Evolutionary conservation across 30 jellyfish, hydroid and myxozoan genomes (phyloP), one percentile per base, ranked within the genome.

Genomic region (Calvadosia cruxmelitensis): DNA sequence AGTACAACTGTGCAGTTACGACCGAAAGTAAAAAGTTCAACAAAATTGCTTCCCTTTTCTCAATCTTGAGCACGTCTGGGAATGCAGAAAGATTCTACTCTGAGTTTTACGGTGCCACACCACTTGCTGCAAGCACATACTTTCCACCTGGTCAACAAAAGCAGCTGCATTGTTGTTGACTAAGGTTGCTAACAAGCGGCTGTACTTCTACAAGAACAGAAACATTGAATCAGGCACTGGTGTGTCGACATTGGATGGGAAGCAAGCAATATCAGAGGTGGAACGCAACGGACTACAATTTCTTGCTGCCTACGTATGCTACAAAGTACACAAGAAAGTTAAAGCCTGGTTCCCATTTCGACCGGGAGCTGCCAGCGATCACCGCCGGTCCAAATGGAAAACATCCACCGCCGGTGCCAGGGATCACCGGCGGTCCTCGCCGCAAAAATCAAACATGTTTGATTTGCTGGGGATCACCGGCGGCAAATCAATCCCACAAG

Each of bases 11-110:
- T 28, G n/a, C 34, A 23, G 32, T 31, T 63, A 57, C 32, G 34
- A 66, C 0, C 34, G 75, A 66, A 12, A 24, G 34, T 1, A 57
- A 29, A 33, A n/a, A 63, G 32, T 66, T 66, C 23, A 63, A 66
- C 32, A 66, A 66, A 63, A 66, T 66, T 57, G 75, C 75, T 31
- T 57, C 75, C 67, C 75, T 32, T 24, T 66, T 27, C 34, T 57
- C 75, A 66, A 66, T 66, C 0, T 63, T 66, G 7, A 31, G 63
- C 34, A 31, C 75, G 26, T 12, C 75, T 31, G 75, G 75, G 34
- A 66, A 16, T 66, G 75, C 75, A 5, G 75, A 66, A 36, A 66
- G 34, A 32, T 66, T 66, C 16, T 66, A 31, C 23, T 31, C 75
- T 2, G 75, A 31, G 20, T 66, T 13, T 34, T 66, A 31, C 34